Percentiles rank a stretch among this genome's conserved stretches.
phyloP scores from a whole-genome alignment of 2,113 vertebrate genomes.

The Scytalopus superciliaris region DNA sequence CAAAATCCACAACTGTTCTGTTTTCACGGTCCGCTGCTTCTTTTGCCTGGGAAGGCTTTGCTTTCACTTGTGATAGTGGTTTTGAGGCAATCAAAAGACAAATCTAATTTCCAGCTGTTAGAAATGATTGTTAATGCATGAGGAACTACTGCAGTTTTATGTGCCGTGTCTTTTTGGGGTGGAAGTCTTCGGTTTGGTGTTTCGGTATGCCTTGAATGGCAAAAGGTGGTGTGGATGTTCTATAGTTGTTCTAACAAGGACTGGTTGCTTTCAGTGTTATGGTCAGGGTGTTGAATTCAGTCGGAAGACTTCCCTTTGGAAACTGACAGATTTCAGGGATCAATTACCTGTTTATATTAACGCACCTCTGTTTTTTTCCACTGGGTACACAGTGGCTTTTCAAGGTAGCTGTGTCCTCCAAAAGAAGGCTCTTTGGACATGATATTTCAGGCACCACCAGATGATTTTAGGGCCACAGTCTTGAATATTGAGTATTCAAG shows the following conservation, averaged over 20 bases:
- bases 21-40: slow-evolving; percentile 44
- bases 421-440: background rate
- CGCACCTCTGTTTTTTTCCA: background rate
- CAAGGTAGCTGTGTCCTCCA: background rate
- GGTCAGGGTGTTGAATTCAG: background rate
- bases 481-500: background rate
- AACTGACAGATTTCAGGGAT: background rate
- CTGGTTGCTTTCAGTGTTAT: background rate
- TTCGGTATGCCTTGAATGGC: background rate
- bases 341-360: background rate
- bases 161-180: background rate
- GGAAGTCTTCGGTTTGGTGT: slow-evolving; percentile 26
- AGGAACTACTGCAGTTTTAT: slow-evolving; percentile 14
- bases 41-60: slow-evolving; percentile 63
- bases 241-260: slow-evolving; percentile 3
- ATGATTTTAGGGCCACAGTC: background rate
- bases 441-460: background rate
- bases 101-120: slow-evolving; percentile 55
- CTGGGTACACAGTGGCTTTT: background rate
- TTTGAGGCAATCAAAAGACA: slow-evolving; percentile 65
- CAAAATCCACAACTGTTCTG: slow-evolving; percentile 15
- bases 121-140: slow-evolving; percentile 42
- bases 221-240: background rate
- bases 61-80: slow-evolving; percentile 48
- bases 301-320: background rate